These are phyloP conservation scores for Sciurus carolinensis DNA, from an alignment of 2,797 vertebrate species.

Conservation along the genomic window DNA sequence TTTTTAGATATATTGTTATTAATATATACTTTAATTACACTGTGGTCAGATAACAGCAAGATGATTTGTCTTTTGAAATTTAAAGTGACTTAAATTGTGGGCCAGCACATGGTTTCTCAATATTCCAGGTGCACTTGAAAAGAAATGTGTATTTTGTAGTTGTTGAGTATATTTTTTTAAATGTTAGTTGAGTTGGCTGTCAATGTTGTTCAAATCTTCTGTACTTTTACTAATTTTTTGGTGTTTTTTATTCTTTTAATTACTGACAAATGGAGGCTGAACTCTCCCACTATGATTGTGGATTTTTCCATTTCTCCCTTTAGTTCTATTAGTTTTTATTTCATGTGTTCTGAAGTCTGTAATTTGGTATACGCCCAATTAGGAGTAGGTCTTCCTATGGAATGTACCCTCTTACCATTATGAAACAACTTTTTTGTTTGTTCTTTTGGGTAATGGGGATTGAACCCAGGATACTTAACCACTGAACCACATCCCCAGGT, in stretches of 20 bases:
- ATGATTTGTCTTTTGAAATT: constrained; percentile 24
- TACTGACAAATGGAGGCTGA: neutral
- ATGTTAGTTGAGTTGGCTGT: neutral
- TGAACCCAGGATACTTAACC: too few relatives aligned
- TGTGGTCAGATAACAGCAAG: neutral
- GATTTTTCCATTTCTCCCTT: neutral
- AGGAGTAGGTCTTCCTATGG: neutral
- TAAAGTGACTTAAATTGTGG: neutral
- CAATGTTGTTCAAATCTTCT: neutral
- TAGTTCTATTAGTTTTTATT: neutral
- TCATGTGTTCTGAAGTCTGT: neutral
- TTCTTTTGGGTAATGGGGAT: too few relatives aligned
- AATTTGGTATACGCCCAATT: neutral
- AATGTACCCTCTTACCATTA: neutral
- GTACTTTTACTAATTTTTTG: neutral
- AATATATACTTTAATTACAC: neutral
- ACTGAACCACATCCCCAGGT: too few relatives aligned
- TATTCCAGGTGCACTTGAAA: neutral
- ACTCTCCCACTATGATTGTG: neutral
- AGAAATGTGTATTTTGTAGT: neutral
- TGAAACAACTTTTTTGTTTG: too few relatives aligned
- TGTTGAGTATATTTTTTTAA: neutral
- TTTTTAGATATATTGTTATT: neutral
- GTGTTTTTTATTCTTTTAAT: constrained; percentile 8
- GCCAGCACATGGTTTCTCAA: neutral